A percentile compares a stretch with the other conserved stretches of the same genome.
Evolutionary conservation across 2,888 invertebrate species (phyloP).

Genomic region (Brachycybe producta): DNA sequence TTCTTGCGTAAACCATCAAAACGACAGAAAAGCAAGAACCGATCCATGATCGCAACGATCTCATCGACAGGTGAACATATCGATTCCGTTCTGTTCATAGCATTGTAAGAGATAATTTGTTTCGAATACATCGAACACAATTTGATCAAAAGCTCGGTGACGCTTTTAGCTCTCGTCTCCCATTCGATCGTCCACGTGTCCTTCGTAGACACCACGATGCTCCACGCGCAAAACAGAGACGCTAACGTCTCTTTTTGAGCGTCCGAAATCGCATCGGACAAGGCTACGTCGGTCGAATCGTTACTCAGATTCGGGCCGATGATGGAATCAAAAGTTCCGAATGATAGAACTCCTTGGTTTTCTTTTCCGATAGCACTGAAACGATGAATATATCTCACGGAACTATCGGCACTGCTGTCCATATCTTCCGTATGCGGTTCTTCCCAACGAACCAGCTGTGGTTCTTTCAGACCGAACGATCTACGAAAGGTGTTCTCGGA

Average conservation of each 20-base stretch:
- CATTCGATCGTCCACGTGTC: conserved; percentile 9
- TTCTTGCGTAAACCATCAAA: conserved; percentile 2
- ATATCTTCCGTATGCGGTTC: no score
- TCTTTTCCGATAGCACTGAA: background rate
- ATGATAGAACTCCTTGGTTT: background rate
- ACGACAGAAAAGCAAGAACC: background rate
- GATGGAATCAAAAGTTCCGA: background rate
- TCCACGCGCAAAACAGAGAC: background rate
- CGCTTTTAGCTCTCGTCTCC: background rate
- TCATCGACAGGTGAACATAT: no score
- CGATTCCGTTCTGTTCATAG: background rate
- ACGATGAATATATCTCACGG: background rate
- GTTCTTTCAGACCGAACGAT: no score
- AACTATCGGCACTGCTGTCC: no score
- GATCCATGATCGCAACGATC: background rate
- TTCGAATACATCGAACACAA: background rate
- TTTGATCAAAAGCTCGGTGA: background rate
- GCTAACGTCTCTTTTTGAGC: background rate
- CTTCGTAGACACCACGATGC: background rate
- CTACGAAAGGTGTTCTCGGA: no score
- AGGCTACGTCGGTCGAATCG: background rate
- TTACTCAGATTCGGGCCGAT: background rate
- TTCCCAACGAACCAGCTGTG: no score
- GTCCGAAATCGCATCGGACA: background rate
- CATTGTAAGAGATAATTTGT: background rate